Evolutionary conservation across 2,113 vertebrate species (phyloP).

Genomic region (Spermophilus dauricus): DNA sequence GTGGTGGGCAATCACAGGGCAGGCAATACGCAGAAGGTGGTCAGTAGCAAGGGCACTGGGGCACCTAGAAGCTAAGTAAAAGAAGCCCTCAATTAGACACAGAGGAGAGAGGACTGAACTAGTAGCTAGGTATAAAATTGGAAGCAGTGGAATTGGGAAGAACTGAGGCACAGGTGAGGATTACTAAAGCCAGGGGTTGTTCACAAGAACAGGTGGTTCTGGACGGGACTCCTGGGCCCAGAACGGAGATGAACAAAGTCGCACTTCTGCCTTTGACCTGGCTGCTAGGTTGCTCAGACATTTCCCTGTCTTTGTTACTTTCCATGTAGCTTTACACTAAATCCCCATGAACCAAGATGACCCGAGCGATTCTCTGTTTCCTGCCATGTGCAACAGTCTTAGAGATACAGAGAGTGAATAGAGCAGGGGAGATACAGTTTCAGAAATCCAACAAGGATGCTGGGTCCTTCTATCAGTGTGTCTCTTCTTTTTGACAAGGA

Average conservation of each 20-base stretch:
- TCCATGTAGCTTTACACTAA: slow-evolving; percentile 31
- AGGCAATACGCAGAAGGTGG: not conserved
- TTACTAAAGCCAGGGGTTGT: no score
- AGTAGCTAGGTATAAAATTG: not conserved
- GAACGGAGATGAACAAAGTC: not conserved
- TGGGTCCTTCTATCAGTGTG: no score
- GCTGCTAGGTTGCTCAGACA: not conserved
- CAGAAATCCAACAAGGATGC: not conserved
- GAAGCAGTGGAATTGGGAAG: not conserved
- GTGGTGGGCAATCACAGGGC: not conserved
- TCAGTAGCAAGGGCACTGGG: not conserved
- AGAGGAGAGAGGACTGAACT: not conserved
- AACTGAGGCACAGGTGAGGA: not conserved
- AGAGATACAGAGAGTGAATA: not conserved
- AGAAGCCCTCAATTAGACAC: not conserved
- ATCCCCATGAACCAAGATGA: not conserved
- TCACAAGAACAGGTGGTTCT: not conserved
- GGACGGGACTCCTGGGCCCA: fast-evolving
- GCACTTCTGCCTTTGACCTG: not conserved
- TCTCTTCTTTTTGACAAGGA: not conserved
- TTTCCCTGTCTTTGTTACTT: not conserved
- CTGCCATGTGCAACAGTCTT: not conserved
- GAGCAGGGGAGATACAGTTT: not conserved
- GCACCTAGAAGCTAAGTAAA: not conserved
- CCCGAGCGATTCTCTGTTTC: not conserved